Evolutionary conservation across 2,797 vertebrate genomes (phyloP), one percentile per base, ranked within the genome.

Genomic region (Brachyalestes nurse): DNA sequence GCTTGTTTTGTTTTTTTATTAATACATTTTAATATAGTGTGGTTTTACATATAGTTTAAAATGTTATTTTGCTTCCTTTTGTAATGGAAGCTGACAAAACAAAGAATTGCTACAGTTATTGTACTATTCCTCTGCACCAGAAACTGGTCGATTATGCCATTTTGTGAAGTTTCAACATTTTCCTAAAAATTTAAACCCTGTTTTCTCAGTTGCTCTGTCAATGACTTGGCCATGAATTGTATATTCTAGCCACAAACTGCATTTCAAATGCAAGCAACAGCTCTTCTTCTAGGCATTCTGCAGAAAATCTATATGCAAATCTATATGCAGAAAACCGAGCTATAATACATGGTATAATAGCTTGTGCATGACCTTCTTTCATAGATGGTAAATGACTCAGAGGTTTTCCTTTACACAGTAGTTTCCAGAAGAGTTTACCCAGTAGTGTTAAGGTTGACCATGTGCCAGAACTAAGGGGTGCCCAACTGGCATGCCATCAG

Each of bases 61-160:
- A 10, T 51, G 21, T n/a, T 57, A 8, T 38, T 40, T 49, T 23
- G 49, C 65, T 38, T 77, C 38, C n/a, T 69, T 45, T 47, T 47
- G 0, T 28, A 58, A 69, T n/a, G 42, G n/a, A 42, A 60, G 38
- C 49, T 57, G 55, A 42, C 58, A 72, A 23, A 61, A 34, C 72
- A 25, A 47, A 45, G 55, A 61, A 72, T 79, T 72, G 25, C 17
- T 38, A n/a, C 51, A 71, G 62, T 78, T 61, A 71, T 51, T 71
- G 42, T 4, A 34, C n/a, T 28, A 60, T 25, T 25, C 65, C 38
- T 60, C 51, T 60, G 65, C n/a, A 53, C 58, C 51, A 60, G 34
- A 60, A 60, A 71, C 42, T 49, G 67, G 55, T 71, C 45, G 12
- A 9, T 28, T 58, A 61, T 17, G 53, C 19, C 55, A 47, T 45